Evolutionary conservation across 2,888 invertebrate genomes (phyloP), one percentile per base, ranked within the genome.

Genomic region (Eugnorisma glareosa): DNA sequence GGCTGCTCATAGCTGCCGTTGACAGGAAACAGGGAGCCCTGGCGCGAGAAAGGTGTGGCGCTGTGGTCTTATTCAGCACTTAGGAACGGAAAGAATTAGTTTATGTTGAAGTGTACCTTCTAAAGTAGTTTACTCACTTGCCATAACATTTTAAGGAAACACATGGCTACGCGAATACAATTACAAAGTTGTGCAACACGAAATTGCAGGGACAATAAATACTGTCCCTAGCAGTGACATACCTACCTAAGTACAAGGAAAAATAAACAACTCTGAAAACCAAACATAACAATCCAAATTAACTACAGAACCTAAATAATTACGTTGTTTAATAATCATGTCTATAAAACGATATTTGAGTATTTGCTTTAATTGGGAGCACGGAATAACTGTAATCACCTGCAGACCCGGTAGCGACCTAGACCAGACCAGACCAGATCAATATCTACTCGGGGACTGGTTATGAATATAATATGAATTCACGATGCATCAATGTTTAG

Each of bases 311-410:
- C 13, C 11, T 11, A n/a, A 37, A 35, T 67, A 45, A 61, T 76
- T 64, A 24, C 45, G 35, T 10, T 15, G 21, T 11, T 43, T 67
- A 21, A 28, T 35, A 57, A 40, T 67, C 31, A 45, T 37, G 37
- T 18, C 59, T 59, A 57, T 57, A 31, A 18, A 31, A 28, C 15
- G 13, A 45, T 7, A 28, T 18, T 31, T 61, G 28, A 35, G 3
- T 31, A 15, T 31, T 28, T 54, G 24, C 28, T 66, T 31, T 67
- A 37, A 76, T 71, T 43, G 24, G 21, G 13, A 24, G 24, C 43
- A 37, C 51, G 1, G 45, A 43, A 63, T 78, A 37, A 57, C 51
- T 73, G 43, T 68, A 28, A 48, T 82, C 40, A 78, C 28, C 15
- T 24, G 13, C 35, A 21, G 15, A 48, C 18, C 15, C 48, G 8